phyloP scores from a whole-genome alignment of 1,140 invertebrate species.

The Drosophila cardini region DNA sequence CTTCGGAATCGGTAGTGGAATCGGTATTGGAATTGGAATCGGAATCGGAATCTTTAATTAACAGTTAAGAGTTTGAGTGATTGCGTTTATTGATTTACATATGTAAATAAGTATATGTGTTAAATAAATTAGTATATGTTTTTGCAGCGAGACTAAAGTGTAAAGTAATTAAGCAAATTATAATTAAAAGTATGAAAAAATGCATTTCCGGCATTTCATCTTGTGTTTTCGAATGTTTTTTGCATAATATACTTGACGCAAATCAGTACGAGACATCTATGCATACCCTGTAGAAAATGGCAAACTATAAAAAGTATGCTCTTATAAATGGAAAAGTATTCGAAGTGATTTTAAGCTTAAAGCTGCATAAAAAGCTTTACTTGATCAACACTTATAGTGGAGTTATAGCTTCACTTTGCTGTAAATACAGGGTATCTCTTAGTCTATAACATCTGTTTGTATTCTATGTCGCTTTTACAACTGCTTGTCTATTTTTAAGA shows the following conservation, averaged over 20 bases:
- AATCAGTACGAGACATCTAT: background rate
- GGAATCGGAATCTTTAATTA: background rate
- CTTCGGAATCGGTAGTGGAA: constrained; percentile 14
- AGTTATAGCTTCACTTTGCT: too few species aligned
- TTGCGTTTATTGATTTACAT: constrained; percentile 55
- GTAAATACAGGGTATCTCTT: background rate
- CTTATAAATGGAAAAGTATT: too few species aligned
- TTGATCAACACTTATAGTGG: too few species aligned
- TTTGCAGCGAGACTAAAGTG: constrained; percentile 6
- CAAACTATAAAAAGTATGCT: background rate
- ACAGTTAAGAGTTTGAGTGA: constrained; percentile 10
- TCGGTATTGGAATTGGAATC: constrained; percentile 12
- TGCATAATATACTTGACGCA: constrained; percentile 13
- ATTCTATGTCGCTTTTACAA: constrained; percentile 31
- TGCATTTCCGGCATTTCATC: constrained; percentile 65
- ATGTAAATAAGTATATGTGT: constrained; percentile 14
- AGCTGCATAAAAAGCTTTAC: too few species aligned
- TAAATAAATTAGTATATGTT: constrained; percentile 28
- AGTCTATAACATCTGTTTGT: constrained; percentile 1
- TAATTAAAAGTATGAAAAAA: constrained; percentile 35
- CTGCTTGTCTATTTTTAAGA: constrained; percentile 58
- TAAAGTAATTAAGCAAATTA: constrained; percentile 32
- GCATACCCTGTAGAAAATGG: background rate
- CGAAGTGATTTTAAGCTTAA: too few species aligned
- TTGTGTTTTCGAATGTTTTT: constrained; percentile 29